Base-by-base conservation (phyloP, 2,113 vertebrate species). In the Anoplopoma fimbria region DNA sequence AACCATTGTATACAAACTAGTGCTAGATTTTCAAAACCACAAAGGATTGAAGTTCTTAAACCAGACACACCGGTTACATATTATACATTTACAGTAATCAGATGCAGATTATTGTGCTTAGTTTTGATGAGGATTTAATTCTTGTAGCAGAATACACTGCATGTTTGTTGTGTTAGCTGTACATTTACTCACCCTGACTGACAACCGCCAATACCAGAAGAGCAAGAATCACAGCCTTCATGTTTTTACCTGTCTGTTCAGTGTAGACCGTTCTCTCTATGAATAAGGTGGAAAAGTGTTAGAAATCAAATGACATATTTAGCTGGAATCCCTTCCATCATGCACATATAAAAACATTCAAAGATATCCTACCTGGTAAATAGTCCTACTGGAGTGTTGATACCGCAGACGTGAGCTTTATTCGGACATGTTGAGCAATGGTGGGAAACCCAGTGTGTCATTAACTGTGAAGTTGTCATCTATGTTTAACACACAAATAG, bases 141-240 rank as follows among this genome's bases (percentile, higher is more conserved):
- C 8, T 23, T 23, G 21, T 53, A n/a, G 49, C 0, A 15, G 17
- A 60, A 78, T 2, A 38, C 1, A 34, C 25, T 7, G n/a, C 9
- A 57, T 4, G 3, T 27, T 45, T 49, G 14, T 62, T 49, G 14
- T 49, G 27, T 51, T 51, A 51, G 2, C 31, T 45, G 12, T 0
- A 61, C 3, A 7, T 27, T 12, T 21, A 85, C 86, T 84, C 38
- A 91, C 84, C 73, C 7, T 87, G 75, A 23, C 71, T 72, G 60
- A 91, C 27, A 25, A 82, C 51, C 51, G 89, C 3, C 58, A 69
- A 23, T 0, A 87, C 19, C 49, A 84, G 23, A 27, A 87, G 31
- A 42, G 62, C 15, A 4, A 86, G 21, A 60, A 84, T 72, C 12
- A 73, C 61, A 55, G 73, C 4, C 80, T 75, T 89, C 87, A 87